Base-by-base conservation (phyloP, 1,140 invertebrate genomes). In the Papilio machaon region DNA sequence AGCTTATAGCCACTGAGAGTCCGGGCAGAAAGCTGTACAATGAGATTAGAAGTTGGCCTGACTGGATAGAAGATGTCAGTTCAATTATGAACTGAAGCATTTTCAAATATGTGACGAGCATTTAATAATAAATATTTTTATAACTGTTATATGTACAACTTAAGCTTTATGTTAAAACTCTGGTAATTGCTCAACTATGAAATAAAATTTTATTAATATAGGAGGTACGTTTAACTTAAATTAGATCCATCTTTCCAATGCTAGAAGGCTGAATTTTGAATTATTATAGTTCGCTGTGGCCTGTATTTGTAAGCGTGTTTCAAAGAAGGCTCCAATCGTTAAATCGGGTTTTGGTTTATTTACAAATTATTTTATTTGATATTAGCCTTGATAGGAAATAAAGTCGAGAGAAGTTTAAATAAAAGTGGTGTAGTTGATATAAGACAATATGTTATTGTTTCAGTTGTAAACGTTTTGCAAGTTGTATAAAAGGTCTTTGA, bases 21-120 rank as follows among this genome's bases (percentile, higher is more conserved):
- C 97, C 97, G 1, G 97, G 97, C 7, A 85, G 95, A 47, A 94
- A 95, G 79, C 90, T 97, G 0, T 97, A 95, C 87, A 91, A 95
- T 70, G 94, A 95, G 54, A 95, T 97, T n/a, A 90, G 95, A 80
- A 94, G 81, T 5, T 96, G 96, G 96, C 93, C 95, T 8, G 94
- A 96, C 82, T 96, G 94, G 94, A 46, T 87, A 8, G 86, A 89
- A 47, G 86, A 91, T 54, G 86, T 86, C 23, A 81, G 80, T 5
- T 82, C 87, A 89, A 86, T 73, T 85, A 87, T 43, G 83, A 49
- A 82, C 74, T 5, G 1, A 7, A 43, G 49, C 30, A 35, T 5
- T 67, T 35, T 67, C 3, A 67, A 35, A 35, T 67, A 7, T n/a
- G 17, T 54, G 1, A 54, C 5, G 5, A 54, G 52, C 52, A 54